A percentile compares a stretch with the other conserved stretches of the same genome.
Conservation (phyloP, 2,888 invertebrate species). For the Agrochola lota region DNA sequence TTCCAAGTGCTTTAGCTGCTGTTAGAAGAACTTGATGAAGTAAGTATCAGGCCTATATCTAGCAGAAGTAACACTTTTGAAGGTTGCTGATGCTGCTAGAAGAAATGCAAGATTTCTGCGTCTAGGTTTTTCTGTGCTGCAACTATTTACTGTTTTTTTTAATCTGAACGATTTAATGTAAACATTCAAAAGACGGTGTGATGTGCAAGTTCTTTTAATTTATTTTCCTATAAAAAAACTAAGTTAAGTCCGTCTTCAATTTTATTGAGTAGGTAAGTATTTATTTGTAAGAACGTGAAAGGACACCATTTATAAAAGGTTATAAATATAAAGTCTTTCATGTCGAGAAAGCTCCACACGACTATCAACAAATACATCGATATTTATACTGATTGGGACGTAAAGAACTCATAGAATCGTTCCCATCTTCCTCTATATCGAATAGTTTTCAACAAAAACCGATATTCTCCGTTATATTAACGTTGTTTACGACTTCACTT, state of each 20-base stretch:
- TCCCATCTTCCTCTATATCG: slow-evolving; percentile 11
- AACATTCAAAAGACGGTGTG: not conserved
- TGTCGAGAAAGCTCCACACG: slow-evolving; percentile 10
- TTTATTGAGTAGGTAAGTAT: not conserved
- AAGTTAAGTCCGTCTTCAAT: not conserved
- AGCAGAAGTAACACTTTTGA: not conserved
- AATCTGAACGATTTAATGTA: too few relatives aligned
- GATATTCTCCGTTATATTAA: slow-evolving; percentile 35
- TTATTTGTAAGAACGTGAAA: slow-evolving; percentile 24
- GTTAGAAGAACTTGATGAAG: too few relatives aligned
- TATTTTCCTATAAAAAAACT: not conserved
- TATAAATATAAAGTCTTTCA: slow-evolving; percentile 8
- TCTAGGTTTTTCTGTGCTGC: not conserved
- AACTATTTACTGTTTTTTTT: not conserved
- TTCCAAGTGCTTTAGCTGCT: not conserved
- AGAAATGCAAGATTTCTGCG: not conserved
- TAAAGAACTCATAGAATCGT: slow-evolving; percentile 19
- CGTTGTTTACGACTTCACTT: slow-evolving; percentile 40
- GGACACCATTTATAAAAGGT: slow-evolving; percentile 10
- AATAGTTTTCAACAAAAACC: slow-evolving; percentile 40
- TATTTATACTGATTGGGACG: slow-evolving; percentile 40
- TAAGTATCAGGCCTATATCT: too few relatives aligned
- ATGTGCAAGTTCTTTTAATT: not conserved
- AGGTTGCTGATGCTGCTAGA: not conserved
- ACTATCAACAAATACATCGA: slow-evolving; percentile 31